Conservation (phyloP, 2,888 invertebrate species). For the Ephialtes manifestator region DNA sequence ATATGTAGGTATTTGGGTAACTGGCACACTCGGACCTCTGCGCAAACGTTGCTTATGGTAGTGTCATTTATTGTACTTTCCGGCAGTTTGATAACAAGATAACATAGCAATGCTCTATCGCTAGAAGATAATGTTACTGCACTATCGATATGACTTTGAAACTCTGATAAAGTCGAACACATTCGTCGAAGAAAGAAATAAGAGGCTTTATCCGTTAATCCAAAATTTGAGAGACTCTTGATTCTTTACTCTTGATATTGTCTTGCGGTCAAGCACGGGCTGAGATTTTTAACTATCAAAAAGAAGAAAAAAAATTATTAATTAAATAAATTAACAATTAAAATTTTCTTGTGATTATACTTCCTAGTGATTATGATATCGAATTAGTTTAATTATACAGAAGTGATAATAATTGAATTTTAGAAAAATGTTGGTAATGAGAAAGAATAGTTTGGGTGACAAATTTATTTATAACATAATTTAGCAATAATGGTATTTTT, state of each 20-base stretch:
- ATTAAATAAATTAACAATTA: too few relatives aligned
- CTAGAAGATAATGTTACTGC: constrained; percentile 26
- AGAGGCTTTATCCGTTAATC: not conserved
- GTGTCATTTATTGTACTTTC: not conserved
- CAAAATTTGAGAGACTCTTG: not conserved
- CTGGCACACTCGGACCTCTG: constrained; percentile 45
- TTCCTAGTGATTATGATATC: too few relatives aligned
- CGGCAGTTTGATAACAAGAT: not conserved
- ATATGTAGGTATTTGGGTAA: constrained; percentile 67
- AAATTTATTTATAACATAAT: too few relatives aligned
- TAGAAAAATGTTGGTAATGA: not conserved
- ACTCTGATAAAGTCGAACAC: not conserved
- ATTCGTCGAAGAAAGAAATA: too few relatives aligned
- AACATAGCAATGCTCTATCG: constrained; percentile 39
- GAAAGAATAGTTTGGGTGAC: not conserved
- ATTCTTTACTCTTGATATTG: not conserved
- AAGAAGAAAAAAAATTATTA: too few relatives aligned
- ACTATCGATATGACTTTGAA: constrained; percentile 31
- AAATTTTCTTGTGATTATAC: too few relatives aligned
- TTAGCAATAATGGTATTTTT: too few relatives aligned
- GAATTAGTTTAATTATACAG: too few relatives aligned
- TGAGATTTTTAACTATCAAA: too few relatives aligned
- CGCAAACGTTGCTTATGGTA: not conserved
- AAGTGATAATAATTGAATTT: not conserved
- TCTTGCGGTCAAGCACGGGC: too few relatives aligned